Percentiles rank a stretch among this genome's conserved stretches.
phyloP scores from a whole-genome alignment of 2,888 invertebrate species.

The Eupithecia pulchellata region DNA sequence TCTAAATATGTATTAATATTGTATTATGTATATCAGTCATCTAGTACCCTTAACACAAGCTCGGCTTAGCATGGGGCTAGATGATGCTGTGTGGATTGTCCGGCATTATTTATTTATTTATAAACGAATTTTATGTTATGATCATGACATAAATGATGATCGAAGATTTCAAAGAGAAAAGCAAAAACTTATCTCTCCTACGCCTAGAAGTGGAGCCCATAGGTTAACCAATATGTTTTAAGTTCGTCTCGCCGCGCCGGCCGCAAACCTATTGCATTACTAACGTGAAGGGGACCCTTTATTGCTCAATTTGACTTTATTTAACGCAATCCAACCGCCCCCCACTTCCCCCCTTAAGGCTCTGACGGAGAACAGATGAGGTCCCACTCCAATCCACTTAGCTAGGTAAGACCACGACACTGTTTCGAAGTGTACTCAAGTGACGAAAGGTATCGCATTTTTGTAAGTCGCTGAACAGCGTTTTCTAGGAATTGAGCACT shows the following conservation, averaged over 20 bases:
- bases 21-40: no score
- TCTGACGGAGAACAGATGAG: conserved; percentile 82
- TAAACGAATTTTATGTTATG: background rate
- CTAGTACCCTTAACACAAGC: no score
- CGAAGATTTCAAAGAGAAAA: background rate
- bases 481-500: background rate
- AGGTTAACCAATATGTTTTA: conserved; percentile 14
- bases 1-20: no score
- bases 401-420: conserved; percentile 71
- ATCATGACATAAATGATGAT: background rate
- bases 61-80: no score
- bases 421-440: conserved; percentile 58
- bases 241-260: conserved; percentile 44
- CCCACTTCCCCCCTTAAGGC: conserved; percentile 53
- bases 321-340: conserved; percentile 74
- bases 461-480: background rate
- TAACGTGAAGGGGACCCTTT: conserved; percentile 71
- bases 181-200: background rate
- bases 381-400: conserved; percentile 84
- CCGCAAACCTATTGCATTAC: conserved; percentile 77
- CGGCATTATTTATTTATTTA: no score
- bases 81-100: no score
- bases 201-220: conserved; percentile 2
- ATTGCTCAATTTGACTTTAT: conserved; percentile 86
- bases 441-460: conserved; percentile 45